Conservation (phyloP, 2,797 vertebrate species). For the Champsocephalus esox region DNA sequence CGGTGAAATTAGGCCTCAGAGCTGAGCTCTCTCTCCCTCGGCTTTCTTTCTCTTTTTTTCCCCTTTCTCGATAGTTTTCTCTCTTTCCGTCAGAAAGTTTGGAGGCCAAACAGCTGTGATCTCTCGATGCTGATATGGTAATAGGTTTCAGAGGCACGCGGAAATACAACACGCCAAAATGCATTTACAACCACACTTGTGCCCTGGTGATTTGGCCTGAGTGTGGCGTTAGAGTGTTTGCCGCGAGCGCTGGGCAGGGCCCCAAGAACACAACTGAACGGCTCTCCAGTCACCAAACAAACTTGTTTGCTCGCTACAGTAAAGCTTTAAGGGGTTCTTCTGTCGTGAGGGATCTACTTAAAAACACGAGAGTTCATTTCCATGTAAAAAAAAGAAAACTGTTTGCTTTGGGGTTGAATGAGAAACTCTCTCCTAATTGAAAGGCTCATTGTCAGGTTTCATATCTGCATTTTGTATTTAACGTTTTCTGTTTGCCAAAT, state of each 20-base stretch:
- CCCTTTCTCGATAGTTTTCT: constrained; percentile 43
- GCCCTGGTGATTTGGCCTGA: constrained; percentile 60
- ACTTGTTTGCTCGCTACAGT: constrained; percentile 50
- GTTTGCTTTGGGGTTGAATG: constrained; percentile 28
- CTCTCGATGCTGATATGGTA: constrained; percentile 53
- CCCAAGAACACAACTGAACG: constrained; percentile 62
- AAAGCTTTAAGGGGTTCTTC: constrained; percentile 36
- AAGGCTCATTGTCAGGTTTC: too few relatives aligned
- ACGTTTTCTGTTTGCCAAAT: too few relatives aligned
- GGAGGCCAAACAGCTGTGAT: constrained; percentile 67
- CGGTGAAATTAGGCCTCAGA: constrained; percentile 86
- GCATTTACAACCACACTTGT: constrained; percentile 48
- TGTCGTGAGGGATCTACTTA: constrained; percentile 33
- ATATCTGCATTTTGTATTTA: too few relatives aligned
- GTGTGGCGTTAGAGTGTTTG: constrained; percentile 48
- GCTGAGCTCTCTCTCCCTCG: constrained; percentile 78
- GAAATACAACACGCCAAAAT: constrained; percentile 14
- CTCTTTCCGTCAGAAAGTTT: constrained; percentile 65
- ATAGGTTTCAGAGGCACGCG: constrained; percentile 41
- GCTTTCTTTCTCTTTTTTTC: constrained; percentile 11
- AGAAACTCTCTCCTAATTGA: neutral
- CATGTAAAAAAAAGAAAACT: neutral
- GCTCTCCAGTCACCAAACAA: constrained; percentile 65
- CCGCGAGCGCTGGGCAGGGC: constrained; percentile 59
- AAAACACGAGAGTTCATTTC: constrained; percentile 44